These are phyloP conservation scores for Bellardia pandia DNA, from an alignment of 2,888 invertebrate genomes.

Conservation along the genomic window DNA sequence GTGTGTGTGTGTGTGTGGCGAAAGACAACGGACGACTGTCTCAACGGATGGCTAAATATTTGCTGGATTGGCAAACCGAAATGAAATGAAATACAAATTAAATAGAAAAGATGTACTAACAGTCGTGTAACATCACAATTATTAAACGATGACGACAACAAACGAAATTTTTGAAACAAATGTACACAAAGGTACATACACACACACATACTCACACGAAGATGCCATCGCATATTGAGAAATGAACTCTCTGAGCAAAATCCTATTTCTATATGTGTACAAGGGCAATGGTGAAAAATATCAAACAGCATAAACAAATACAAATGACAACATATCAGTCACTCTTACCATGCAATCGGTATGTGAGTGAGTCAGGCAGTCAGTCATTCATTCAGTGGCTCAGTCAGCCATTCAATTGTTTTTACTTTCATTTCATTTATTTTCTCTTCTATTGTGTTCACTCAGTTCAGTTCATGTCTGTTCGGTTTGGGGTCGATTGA, in stretches of 20 bases:
- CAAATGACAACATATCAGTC: conserved; percentile 53
- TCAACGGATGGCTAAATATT: conserved; percentile 48
- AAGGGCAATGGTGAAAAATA: background rate
- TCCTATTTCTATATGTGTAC: background rate
- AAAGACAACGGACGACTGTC: conserved; percentile 61
- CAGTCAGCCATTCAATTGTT: conserved; percentile 8
- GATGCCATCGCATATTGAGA: background rate
- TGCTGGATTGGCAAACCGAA: conserved; percentile 38
- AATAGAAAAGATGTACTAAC: conserved; percentile 55
- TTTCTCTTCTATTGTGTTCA: conserved; percentile 19
- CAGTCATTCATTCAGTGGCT: conserved; percentile 13
- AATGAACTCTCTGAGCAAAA: conserved; percentile 41
- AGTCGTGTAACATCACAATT: conserved; percentile 58
- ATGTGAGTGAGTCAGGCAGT: conserved; percentile 10
- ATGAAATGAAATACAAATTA: conserved; percentile 53
- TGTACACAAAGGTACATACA: background rate
- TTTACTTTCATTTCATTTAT: conserved; percentile 57
- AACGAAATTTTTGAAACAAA: conserved; percentile 51
- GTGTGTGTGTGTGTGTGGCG: background rate
- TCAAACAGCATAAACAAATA: conserved; percentile 56
- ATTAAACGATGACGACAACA: conserved; percentile 67
- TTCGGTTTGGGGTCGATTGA: conserved; percentile 56
- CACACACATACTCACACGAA: background rate
- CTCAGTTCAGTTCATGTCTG: conserved; percentile 7
- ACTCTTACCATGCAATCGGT: conserved; percentile 13